These are phyloP conservation scores for Lytechinus variegatus DNA, from an alignment of 35 echinoderm and acorn worm species.

Conservation along the genomic window DNA sequence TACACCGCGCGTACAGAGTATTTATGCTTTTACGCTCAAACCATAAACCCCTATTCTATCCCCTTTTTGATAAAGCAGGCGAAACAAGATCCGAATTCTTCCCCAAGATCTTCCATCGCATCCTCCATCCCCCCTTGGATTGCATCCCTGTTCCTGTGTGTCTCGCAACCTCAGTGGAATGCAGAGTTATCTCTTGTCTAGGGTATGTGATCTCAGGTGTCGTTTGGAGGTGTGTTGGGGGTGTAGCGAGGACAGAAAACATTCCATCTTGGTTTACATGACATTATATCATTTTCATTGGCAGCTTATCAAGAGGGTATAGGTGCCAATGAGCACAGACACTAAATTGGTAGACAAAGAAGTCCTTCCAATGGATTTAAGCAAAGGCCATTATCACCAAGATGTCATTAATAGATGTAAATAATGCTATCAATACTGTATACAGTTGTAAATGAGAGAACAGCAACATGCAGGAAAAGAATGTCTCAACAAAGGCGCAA, in stretches of 20 bases:
- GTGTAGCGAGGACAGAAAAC: not conserved
- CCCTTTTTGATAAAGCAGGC: not conserved
- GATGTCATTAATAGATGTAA: too few relatives aligned
- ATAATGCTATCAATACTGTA: too few relatives aligned
- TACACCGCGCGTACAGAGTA: not conserved
- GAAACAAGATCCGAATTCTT: not conserved
- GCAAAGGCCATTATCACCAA: too few relatives aligned
- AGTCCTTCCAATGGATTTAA: too few relatives aligned
- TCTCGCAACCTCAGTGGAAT: not conserved
- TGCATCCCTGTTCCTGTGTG: not conserved
- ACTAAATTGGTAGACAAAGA: too few relatives aligned
- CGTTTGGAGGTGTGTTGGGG: slow-evolving; percentile 7
- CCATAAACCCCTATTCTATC: not conserved
- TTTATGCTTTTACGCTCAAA: not conserved
- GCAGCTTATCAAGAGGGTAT: not conserved
- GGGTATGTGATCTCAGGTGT: not conserved
- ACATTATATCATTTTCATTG: not conserved
- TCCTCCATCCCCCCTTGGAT: not conserved
- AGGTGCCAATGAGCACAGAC: too few relatives aligned
- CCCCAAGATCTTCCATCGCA: slow-evolving; percentile 15
- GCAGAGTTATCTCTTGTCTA: not conserved
- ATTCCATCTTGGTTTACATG: not conserved
- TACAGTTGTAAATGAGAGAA: too few relatives aligned
- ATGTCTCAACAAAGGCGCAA: too few relatives aligned
- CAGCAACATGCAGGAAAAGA: too few relatives aligned